phyloP scores from a whole-genome alignment of 2,113 vertebrate genomes.

The Mellivora capensis region DNA sequence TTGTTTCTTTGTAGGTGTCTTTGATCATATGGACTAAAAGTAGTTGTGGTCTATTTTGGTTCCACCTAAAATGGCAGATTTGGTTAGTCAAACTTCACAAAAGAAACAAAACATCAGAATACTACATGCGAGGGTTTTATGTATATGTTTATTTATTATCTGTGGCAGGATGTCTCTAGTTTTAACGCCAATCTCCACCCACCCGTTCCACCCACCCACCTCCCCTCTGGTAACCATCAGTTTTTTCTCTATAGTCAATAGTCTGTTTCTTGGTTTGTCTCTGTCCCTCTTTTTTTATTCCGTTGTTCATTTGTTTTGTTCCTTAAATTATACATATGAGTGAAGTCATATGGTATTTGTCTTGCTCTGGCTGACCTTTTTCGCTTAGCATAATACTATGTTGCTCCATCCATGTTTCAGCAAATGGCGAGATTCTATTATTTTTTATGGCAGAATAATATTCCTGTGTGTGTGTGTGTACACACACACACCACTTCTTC shows the following conservation, averaged over 20 bases:
- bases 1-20: not conserved
- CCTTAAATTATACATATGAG: not conserved
- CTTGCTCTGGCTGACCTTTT: not conserved
- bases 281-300: not conserved
- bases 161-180: not conserved
- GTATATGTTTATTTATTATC: not conserved
- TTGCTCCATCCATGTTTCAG: not conserved
- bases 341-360: not conserved
- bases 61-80: not conserved
- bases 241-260: not conserved
- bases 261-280: not conserved
- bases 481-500: not conserved
- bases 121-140: not conserved
- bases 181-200: not conserved
- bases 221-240: not conserved
- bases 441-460: not conserved
- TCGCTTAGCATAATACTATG: not conserved
- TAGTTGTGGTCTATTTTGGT: not conserved
- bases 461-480: not conserved
- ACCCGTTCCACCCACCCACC: not conserved
- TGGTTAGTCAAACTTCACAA: not conserved
- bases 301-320: not conserved
- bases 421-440: not conserved
- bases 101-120: not conserved
- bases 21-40: not conserved